Evolutionary conservation across 2,113 vertebrate genomes (phyloP), one percentile per base, ranked within the genome.

Genomic region (Eleginops maclovinus): DNA sequence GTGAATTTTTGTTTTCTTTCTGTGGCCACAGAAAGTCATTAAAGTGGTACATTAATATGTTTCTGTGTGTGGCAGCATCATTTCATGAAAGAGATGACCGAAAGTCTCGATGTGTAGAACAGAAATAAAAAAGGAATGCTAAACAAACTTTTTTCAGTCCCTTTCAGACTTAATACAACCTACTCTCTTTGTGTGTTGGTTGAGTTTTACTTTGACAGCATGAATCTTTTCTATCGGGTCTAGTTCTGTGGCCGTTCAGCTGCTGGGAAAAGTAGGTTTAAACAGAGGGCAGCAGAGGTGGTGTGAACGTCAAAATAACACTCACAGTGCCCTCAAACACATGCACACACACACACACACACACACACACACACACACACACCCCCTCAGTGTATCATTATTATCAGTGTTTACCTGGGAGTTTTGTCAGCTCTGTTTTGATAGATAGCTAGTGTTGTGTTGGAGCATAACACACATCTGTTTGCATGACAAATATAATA

Each of bases 231-330:
- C 72, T 64, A 9, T 67, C 24, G 16, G 68, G 1, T 56, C 16
- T 19, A 62, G 21, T 5, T 63, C 72, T 83, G 49, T 49, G 69
- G 21, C 55, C 47, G 62, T 22, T 53, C 19, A 28, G 68, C 69
- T 66, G 43, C 72, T 64, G 68, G 50, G 58, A 79, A 4, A 9
- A 31, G 43, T 6, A 46, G 36, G 40, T 66, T 65, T 47, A 43
- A 14, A 49, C 17, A 17, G 40, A 67, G 77, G 70, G 62, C 66
- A 85, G 81, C 62, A 2, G 80, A 81, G 67, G 43, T 68, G 1
- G 19, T 59, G 70, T 31, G 51, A 51, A 60, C 15, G 24, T 72
- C 64, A 72, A 59, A 67, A 75, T 73, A 84, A 70, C 74, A 43
- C 58, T 26, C 36, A 36, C 31, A 36, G 7, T 26, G 31, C 62